Evolutionary conservation across 2,797 vertebrate genomes (phyloP), one percentile per base, ranked within the genome.

Genomic region (Labroides dimidiatus): DNA sequence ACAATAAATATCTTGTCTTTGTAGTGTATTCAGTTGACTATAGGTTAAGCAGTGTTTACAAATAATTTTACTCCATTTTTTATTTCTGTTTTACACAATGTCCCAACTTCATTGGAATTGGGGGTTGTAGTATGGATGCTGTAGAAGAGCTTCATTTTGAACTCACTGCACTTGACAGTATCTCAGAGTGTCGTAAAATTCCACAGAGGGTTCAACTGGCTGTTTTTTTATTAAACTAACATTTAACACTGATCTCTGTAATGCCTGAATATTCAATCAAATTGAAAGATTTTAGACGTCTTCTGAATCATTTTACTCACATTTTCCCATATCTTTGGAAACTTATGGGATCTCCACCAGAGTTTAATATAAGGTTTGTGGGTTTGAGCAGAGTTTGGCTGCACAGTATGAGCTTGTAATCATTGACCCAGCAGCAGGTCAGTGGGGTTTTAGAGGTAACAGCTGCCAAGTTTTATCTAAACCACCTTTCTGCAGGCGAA

Each of bases 381-480:
- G 21, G 27, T 64, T 61, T 59, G 27, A 65, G 41, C 24, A 11
- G 21, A 21, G 50, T 69, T 48, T 73, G 47, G n/a, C 33, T 39
- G 20, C 12, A 52, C n/a, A 19, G 55, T 21, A 37, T 15, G 4
- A 16, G 42, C 41, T 14, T 69, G 17, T 42, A 78, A 75, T 82
- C 63, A 72, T 58, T 72, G 47, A 69, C 37, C 17, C 48, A 20
- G 6, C 15, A 43, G 23, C 56, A 50, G 80, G 53, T 75, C 71
- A 72, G 64, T 55, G 59, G 30, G 50, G 23, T 63, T 73, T 44
- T 49, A 58, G 47, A 69, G 19, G 64, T 49, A 43, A 42, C 39
- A 61, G 13, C 44, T 68, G 68, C 50, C 37, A 10, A 52, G 14
- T 69, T 72, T 60, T 23, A 71, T 64, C 19, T n/a, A 58, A 58